Base-by-base conservation (phyloP, 1,140 invertebrate species). In the Oscheius sp. region DNA sequence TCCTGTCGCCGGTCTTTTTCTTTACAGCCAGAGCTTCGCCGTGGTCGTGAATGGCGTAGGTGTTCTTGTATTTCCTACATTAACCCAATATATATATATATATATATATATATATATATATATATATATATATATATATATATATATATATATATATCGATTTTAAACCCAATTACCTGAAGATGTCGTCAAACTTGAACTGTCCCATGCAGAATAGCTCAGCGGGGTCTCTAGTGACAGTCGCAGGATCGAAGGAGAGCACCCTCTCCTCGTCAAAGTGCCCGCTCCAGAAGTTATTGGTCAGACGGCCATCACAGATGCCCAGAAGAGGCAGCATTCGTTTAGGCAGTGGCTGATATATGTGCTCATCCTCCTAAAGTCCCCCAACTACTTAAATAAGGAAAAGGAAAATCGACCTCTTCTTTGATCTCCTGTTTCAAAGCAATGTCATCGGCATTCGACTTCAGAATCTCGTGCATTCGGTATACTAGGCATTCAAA, bases 1-100 rank as follows among this genome's bases (percentile, higher is more conserved):
- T 76, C 31, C 64, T 67, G 31, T 76, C 75, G 10, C 18, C 23
- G 13, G 28, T 45, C 35, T 68, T 76, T 45, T 49, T 66, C 45
- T 67, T 68, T 1, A 35, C n/a, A 18, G 18, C 23, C 15, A 63
- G 55, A 49, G 42, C 52, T 45, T 68, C 34, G 45, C 64, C 38
- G 32, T 38, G 59, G 42, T 76, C 65, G 46, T 65, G 36, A 34
- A 31, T 23, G 35, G 64, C 3, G 15, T 61, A 74, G 35, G 62
- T 38, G 29, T 74, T 74, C 31, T 34, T n/a, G 36, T 74, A 76
- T 13, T 26, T 63, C 32, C 63, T 49, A 29, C 0, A 66, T n/a
- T n/a, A n/a, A n/a, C n/a, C n/a, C n/a, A n/a, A n/a, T n/a, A n/a
- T n/a, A n/a, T n/a, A n/a, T n/a, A n/a, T n/a, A n/a, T n/a, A n/a